phyloP scores from a whole-genome alignment of 2,797 vertebrate genomes.

The Cryptoprocta ferox region DNA sequence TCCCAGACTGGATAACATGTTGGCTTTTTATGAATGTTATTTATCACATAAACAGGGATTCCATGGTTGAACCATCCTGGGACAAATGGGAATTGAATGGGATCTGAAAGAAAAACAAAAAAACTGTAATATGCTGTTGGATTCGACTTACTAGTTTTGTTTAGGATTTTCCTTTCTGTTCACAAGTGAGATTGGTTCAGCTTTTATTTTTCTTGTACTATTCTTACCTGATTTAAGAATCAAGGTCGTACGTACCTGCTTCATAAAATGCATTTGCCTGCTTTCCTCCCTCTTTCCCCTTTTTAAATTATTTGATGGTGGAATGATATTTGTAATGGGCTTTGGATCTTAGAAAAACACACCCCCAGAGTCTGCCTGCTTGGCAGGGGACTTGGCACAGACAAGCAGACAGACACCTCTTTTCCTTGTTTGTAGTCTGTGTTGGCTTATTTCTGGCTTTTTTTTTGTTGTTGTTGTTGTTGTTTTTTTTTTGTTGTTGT shows the following conservation, averaged over 20 bases:
- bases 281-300: neutral
- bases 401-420: constrained; percentile 20
- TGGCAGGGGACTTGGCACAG: neutral
- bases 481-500: too few species aligned
- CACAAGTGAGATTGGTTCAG: neutral
- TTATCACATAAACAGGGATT: neutral
- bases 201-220: neutral
- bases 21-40: neutral
- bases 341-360: constrained; percentile 56
- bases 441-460: constrained; percentile 43
- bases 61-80: neutral
- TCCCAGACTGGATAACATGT: neutral
- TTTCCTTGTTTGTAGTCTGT: constrained; percentile 33
- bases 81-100: neutral
- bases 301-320: constrained; percentile 3
- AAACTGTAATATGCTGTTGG: neutral
- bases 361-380: constrained; percentile 46
- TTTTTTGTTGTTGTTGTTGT: too few species aligned
- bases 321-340: constrained; percentile 45
- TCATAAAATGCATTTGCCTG: neutral
- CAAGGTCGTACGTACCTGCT: neutral
- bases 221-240: neutral
- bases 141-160: neutral
- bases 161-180: neutral
- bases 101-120: neutral